Conservation (phyloP, 23 tunicate species). For the Botrylloides violaceus region DNA sequence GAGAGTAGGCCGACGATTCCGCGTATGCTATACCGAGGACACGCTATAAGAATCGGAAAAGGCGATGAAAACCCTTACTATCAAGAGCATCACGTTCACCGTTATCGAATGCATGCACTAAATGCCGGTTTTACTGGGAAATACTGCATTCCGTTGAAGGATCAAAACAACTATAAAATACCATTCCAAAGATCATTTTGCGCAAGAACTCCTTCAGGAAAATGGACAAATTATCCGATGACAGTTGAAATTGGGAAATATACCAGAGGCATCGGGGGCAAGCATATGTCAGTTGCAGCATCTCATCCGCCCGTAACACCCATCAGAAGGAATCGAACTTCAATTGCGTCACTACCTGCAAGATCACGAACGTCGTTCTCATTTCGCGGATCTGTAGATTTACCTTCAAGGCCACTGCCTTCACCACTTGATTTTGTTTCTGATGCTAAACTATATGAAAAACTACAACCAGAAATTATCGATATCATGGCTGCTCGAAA, state of each 20-base stretch:
- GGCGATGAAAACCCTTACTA: slow-evolving; percentile 8
- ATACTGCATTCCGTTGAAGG: slow-evolving; percentile 54
- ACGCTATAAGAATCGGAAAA: slow-evolving; percentile 55
- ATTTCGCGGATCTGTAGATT: slow-evolving; percentile 7
- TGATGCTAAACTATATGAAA: slow-evolving; percentile 11
- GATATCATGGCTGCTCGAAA: slow-evolving; percentile 17
- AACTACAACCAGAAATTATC: slow-evolving; percentile 21
- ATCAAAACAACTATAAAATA: slow-evolving; percentile 55
- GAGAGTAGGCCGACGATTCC: slow-evolving; percentile 54
- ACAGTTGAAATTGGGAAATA: slow-evolving; percentile 55
- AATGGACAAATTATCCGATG: slow-evolving; percentile 85
- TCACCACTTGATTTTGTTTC: slow-evolving; percentile 10
- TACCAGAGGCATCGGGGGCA: slow-evolving; percentile 11
- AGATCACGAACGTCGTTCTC: slow-evolving; percentile 14
- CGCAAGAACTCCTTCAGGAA: slow-evolving; percentile 33
- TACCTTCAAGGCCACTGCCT: slow-evolving; percentile 22
- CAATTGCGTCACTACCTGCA: neutral
- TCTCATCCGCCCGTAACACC: neutral
- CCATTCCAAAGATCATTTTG: slow-evolving; percentile 20
- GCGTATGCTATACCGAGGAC: slow-evolving; percentile 70
- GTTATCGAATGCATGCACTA: slow-evolving; percentile 78
- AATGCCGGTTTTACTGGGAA: slow-evolving; percentile 73
- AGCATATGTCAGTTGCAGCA: neutral
- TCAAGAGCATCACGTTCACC: slow-evolving; percentile 54
- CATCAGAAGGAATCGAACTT: neutral